Evolutionary conservation across 2,888 invertebrate genomes (phyloP).

Genomic region (Nomada ruficornis): DNA sequence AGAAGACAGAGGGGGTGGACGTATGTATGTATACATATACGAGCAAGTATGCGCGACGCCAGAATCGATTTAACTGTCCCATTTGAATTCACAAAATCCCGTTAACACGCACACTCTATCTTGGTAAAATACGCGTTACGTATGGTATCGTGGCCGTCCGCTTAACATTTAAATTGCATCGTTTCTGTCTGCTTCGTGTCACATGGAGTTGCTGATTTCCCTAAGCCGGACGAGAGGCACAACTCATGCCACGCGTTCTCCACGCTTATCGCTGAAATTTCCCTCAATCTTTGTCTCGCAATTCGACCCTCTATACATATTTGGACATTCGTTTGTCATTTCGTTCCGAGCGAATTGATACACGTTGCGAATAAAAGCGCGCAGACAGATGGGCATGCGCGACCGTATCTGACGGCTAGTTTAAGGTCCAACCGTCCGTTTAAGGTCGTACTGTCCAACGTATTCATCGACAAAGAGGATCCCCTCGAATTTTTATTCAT

Average conservation of each 20-base stretch:
- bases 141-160: conserved; percentile 20
- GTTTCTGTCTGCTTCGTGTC: conserved; percentile 31
- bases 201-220: conserved; percentile 19
- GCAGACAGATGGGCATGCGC: too few species aligned
- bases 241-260: conserved; percentile 4
- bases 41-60: neutral
- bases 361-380: too few species aligned
- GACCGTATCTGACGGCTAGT: too few species aligned
- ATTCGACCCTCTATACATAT: too few species aligned
- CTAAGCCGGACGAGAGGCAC: conserved; percentile 21
- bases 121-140: conserved; percentile 38
- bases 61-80: conserved; percentile 35
- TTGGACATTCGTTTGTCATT: too few species aligned
- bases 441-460: neutral
- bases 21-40: neutral
- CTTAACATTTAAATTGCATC: conserved; percentile 45
- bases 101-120: conserved; percentile 37
- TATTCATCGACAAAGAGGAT: too few species aligned
- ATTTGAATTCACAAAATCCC: conserved; percentile 43
- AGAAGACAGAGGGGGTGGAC: too few species aligned
- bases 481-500: too few species aligned
- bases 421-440: too few species aligned
- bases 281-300: neutral
- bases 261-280: neutral
- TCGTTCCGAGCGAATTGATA: too few species aligned